Evolutionary conservation across 2,113 vertebrate species (phyloP), one percentile per base, ranked within the genome.

Genomic region (Orycteropus afer): DNA sequence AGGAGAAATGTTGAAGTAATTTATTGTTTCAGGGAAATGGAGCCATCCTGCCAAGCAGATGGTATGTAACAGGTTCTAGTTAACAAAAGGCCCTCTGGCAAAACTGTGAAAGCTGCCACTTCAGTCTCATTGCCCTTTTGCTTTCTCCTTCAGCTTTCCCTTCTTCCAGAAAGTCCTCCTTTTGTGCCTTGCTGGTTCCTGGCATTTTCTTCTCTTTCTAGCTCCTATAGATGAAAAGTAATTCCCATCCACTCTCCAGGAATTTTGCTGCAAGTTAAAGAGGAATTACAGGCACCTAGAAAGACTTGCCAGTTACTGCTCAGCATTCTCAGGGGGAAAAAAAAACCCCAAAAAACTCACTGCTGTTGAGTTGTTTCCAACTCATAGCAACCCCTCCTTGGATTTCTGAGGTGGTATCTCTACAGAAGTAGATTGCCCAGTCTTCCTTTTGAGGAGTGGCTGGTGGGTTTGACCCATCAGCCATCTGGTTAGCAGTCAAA

Each of bases 121-220:
- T 73, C 3, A 20, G 40, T 88, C 42, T 77, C 25, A n/a, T 22
- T 0, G 1, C 37, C 40, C 18, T 59, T 93, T 63, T 18, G 17
- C 82, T 45, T 71, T 45, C 27, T 73, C 45, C 83, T 40, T 80
- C 23, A 32, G 25, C 45, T 55, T 89, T 57, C 61, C 20, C 51
- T 88, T 82, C 57, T 91, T 91, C 69, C 78, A 90, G 78, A 94
- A 91, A 94, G 59, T 22, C 25, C 53, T 59, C 89, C n/a, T 78
- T 37, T 78, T 78, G 7, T 65, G 12, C 57, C 57, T 13, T 51
- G 13, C 32, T 7, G 27, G 42, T 47, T 88, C 17, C 37, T 78
- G 63, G 84, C 22, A 74, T 37, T 71, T 89, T 59, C 84, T 95
- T 89, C 25, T 79, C 14, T 96, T 17, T 45, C n/a, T 27, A 89